Percentiles rank a stretch among this genome's conserved stretches.
Conservation (phyloP, 2,888 invertebrate genomes). For the Saturnia japonica region DNA sequence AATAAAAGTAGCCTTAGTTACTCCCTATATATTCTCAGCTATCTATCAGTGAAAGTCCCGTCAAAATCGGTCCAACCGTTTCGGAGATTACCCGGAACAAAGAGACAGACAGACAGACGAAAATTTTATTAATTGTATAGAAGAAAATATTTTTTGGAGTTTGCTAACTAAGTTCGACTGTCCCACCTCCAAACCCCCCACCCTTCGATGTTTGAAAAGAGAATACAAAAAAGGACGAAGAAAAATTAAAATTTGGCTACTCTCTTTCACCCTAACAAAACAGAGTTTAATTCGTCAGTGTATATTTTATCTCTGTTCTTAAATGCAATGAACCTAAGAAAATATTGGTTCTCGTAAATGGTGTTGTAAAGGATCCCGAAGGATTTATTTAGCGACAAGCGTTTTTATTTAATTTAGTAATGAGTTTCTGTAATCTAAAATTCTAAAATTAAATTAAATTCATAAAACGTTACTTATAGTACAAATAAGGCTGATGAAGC, state of each 20-base stretch:
- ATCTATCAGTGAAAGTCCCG: too few relatives aligned
- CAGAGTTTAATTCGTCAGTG: background rate
- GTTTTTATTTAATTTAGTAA: background rate
- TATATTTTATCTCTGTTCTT: background rate
- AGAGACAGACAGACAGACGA: too few relatives aligned
- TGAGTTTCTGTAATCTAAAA: background rate
- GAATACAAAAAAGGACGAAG: background rate
- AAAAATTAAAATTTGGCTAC: background rate
- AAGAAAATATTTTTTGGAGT: too few relatives aligned
- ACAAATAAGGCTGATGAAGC: too few relatives aligned
- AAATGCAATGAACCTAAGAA: background rate
- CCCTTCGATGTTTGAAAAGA: background rate
- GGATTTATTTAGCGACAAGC: background rate
- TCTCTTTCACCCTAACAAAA: background rate
- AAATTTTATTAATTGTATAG: too few relatives aligned
- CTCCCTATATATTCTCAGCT: too few relatives aligned
- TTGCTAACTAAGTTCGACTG: background rate
- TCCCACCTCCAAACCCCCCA: background rate
- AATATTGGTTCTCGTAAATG: constrained; percentile 1
- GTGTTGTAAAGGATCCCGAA: background rate
- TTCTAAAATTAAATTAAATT: too few relatives aligned
- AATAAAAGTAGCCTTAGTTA: too few relatives aligned
- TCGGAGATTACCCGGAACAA: too few relatives aligned
- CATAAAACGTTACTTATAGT: too few relatives aligned
- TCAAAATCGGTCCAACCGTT: too few relatives aligned